A percentile compares a stretch with the other conserved stretches of the same genome.
phyloP scores from a whole-genome alignment of 2,888 invertebrate species.

The Allolobophora icterica region DNA sequence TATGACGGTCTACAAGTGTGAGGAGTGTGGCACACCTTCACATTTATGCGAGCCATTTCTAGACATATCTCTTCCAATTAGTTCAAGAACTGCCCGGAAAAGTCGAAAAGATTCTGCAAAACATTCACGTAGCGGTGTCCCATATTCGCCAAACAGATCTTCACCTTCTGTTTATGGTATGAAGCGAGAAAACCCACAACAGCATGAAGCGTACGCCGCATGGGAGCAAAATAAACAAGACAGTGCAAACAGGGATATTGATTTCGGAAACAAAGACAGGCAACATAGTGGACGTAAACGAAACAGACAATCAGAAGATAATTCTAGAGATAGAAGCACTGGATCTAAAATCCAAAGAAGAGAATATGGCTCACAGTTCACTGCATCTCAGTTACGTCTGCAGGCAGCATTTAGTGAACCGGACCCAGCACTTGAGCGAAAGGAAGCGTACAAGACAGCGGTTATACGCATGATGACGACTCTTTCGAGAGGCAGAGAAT shows the following conservation, averaged over 20 bases:
- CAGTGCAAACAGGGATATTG: background rate
- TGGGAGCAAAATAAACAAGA: background rate
- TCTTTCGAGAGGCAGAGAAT: background rate
- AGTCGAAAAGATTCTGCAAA: background rate
- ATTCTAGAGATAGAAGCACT: background rate
- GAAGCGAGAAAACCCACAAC: background rate
- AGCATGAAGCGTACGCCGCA: background rate
- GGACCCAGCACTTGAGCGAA: background rate
- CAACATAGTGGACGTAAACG: background rate
- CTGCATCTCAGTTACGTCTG: background rate
- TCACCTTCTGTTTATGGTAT: background rate
- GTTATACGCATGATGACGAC: background rate
- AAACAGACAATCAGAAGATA: background rate
- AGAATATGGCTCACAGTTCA: background rate
- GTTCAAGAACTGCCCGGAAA: background rate
- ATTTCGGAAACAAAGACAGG: background rate
- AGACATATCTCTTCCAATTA: slow-evolving; percentile 20
- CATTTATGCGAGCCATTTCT: slow-evolving; percentile 8
- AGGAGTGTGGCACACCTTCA: background rate
- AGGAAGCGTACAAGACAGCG: background rate
- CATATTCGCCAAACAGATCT: background rate
- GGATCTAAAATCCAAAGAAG: background rate
- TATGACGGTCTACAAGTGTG: background rate
- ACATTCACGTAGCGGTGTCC: background rate
- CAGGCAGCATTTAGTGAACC: background rate